Percentiles rank a stretch among this genome's conserved stretches.
phyloP scores from a whole-genome alignment of 2,888 invertebrate genomes.

The Oasisia sp. region DNA sequence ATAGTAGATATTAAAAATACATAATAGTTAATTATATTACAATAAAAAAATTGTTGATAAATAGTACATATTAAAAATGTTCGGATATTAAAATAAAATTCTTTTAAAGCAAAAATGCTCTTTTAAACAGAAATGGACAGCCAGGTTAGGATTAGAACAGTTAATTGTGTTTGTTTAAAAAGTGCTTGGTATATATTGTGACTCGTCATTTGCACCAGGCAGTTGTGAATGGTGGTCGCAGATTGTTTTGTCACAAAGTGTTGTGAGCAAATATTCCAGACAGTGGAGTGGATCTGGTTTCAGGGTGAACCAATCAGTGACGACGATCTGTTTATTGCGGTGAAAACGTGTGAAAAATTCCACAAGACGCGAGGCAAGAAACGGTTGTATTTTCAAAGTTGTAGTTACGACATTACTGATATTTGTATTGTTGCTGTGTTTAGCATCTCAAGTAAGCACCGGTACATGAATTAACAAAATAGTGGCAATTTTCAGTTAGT shows the following conservation, averaged over 20 bases:
- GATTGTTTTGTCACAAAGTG: background rate
- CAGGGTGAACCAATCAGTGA: conserved; percentile 73
- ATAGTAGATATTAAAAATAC: no score
- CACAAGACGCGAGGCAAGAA: conserved; percentile 75
- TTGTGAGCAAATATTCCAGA: background rate
- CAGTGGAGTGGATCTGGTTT: background rate
- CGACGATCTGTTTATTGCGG: conserved; percentile 81
- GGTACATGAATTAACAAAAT: background rate
- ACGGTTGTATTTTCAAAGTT: background rate
- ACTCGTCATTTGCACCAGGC: no score
- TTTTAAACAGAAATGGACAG: no score
- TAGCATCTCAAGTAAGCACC: background rate
- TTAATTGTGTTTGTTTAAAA: no score
- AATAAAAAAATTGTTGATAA: no score
- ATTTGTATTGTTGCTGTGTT: background rate
- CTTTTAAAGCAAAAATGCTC: no score
- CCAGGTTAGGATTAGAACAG: no score
- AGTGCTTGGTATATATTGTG: no score
- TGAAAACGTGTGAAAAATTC: conserved; percentile 90
- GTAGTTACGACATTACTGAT: background rate
- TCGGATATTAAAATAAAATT: no score
- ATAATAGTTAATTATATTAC: no score
- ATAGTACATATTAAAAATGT: no score
- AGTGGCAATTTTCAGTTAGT: background rate
- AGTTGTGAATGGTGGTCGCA: background rate